A percentile compares a stretch with the other conserved stretches of the same genome.
Conservation (phyloP, 2,888 invertebrate genomes). For the Stomorhina lunata region DNA sequence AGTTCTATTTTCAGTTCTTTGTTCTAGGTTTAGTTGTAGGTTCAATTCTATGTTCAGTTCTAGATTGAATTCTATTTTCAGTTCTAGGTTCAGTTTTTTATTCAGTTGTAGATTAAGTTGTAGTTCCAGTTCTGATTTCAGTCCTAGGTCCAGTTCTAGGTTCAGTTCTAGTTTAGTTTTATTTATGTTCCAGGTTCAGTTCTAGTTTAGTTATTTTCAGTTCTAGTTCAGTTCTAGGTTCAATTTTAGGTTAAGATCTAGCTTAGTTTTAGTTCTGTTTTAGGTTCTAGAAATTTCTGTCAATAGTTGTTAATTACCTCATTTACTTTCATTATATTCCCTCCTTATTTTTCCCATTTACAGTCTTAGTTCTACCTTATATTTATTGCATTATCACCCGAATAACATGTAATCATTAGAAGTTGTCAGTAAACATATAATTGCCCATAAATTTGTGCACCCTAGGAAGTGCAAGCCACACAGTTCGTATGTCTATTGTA, state of each 20-base stretch:
- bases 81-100: background rate
- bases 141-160: too few species aligned
- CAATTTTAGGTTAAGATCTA: background rate
- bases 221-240: background rate
- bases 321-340: too few species aligned
- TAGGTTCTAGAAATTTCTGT: background rate
- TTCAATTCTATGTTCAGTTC: background rate
- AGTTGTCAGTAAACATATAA: slow-evolving; percentile 27
- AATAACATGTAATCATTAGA: slow-evolving; percentile 18
- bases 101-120: background rate
- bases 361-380: background rate
- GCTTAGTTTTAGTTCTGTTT: background rate
- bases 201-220: background rate
- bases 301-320: too few species aligned
- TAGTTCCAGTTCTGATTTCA: background rate
- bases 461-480: background rate
- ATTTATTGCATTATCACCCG: background rate
- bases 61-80: too few species aligned
- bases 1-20: background rate
- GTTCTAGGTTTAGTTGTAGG: too few species aligned
- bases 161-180: background rate
- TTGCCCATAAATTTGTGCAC: slow-evolving; percentile 12
- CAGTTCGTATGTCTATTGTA: background rate
- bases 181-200: background rate
- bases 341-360: too few species aligned